phyloP scores from a whole-genome alignment of 2,113 vertebrate species.

The Pao palembangensis region DNA sequence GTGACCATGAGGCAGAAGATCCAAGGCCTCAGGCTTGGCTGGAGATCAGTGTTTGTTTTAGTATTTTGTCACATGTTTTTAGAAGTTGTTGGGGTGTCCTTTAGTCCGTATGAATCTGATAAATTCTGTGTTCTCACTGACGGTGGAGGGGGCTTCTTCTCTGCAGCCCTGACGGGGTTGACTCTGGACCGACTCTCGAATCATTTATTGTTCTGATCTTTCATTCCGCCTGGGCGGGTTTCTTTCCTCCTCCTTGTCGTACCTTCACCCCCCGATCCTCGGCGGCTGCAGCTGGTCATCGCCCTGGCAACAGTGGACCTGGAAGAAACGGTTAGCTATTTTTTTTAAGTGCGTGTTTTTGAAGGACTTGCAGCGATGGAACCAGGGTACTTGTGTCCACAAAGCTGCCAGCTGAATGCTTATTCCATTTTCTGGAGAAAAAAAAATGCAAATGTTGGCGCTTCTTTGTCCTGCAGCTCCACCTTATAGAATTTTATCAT shows the following conservation, averaged over 20 bases:
- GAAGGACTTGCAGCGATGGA: conserved; percentile 59
- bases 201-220: too few species aligned
- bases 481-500: conserved; percentile 35
- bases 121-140: too few species aligned
- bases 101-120: too few species aligned
- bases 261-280: not conserved
- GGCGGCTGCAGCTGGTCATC: conserved; percentile 71
- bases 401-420: conserved; percentile 71
- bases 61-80: too few species aligned
- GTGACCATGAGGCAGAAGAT: too few species aligned
- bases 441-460: conserved; percentile 66
- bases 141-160: too few species aligned
- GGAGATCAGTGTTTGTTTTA: too few species aligned
- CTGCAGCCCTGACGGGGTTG: too few species aligned
- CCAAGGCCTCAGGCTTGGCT: too few species aligned
- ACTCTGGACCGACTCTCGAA: too few species aligned
- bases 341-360: conserved; percentile 71
- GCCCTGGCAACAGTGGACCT: conserved; percentile 71
- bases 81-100: too few species aligned
- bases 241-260: not conserved
- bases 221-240: too few species aligned
- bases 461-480: not conserved
- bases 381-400: conserved; percentile 66
- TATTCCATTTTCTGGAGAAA: conserved; percentile 68
- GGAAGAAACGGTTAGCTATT: conserved; percentile 58